Conservation (phyloP, 2,888 invertebrate species). For the Drosophila tanythrix region DNA sequence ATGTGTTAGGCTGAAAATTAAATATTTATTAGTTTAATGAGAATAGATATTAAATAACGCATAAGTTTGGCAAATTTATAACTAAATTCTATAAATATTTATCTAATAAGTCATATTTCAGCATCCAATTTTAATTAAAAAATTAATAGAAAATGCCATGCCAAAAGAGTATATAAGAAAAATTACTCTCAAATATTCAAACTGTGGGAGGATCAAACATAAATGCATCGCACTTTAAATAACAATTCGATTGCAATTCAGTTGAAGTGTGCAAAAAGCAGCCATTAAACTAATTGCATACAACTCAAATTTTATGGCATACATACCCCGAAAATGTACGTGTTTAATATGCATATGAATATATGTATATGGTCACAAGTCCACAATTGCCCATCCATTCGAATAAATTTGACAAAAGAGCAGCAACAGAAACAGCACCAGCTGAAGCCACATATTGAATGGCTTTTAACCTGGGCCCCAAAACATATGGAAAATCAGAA, state of each 20-base stretch:
- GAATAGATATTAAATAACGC: no score
- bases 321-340: conserved; percentile 42
- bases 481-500: conserved; percentile 65
- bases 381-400: conserved; percentile 20
- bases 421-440: conserved; percentile 13
- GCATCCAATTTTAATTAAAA: neutral
- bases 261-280: conserved; percentile 22
- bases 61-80: no score
- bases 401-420: conserved; percentile 23
- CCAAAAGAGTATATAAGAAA: neutral
- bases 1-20: neutral
- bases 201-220: conserved; percentile 2
- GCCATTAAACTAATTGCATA: conserved; percentile 69
- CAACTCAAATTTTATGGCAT: conserved; percentile 61
- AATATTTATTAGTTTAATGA: no score
- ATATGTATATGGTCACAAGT: conserved; percentile 61
- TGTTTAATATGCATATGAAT: conserved; percentile 68
- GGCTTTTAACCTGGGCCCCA: conserved; percentile 49
- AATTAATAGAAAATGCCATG: neutral
- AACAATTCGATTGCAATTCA: conserved; percentile 28
- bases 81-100: neutral
- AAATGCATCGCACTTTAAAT: neutral
- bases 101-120: neutral
- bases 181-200: neutral
- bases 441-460: conserved; percentile 23